Evolutionary conservation across 2,888 invertebrate genomes (phyloP), one percentile per base, ranked within the genome.

Genomic region (Sinohyriopsis cumingii): DNA sequence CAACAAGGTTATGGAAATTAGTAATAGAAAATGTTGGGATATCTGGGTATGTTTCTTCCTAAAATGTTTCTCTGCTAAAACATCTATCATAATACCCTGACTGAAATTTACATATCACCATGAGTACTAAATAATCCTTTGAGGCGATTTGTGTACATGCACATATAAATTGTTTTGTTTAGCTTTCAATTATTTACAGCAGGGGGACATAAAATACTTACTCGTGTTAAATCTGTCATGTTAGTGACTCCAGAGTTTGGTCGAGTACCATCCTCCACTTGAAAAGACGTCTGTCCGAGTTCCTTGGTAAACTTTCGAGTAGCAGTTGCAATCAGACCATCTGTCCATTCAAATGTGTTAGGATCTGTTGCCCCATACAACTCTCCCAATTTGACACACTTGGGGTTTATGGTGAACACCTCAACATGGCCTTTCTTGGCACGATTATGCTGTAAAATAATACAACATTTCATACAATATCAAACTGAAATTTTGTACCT

Each of bases 341-440:
- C 90, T 54, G 87, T 84, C 90, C 90, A 90, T 74, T 90, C 90
- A 75, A 88, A 87, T 12, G 90, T 90, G 75, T 87, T 86, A 18
- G 88, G 86, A 76, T 90, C 88, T 33, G 88, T 88, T 63, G 86
- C 87, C 15, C 90, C 90, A 75, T 89, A 90, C 59, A 90, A 80
- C 71, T 90, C 88, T 20, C 87, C 88, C 19, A 89, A 81, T 59
- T 84, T 86, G 45, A 89, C 88, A 83, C 89, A 88, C 73, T 90
- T 90, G 7, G 90, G 90, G 69, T 90, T 90, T 57, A 90, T 79
- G 9, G 83, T 84, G 72, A 89, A 87, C 6, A 84, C 83, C 68
- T 90, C 89, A 56, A 90, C 87, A 69, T 87, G 87, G 18, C 89
- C 89, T 76, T 88, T 89, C 82, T 86, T 86, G 33, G 80, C 73